These are phyloP conservation scores for Monochamus alternatus DNA, from an alignment of 2,888 invertebrate species.

Conservation along the genomic window DNA sequence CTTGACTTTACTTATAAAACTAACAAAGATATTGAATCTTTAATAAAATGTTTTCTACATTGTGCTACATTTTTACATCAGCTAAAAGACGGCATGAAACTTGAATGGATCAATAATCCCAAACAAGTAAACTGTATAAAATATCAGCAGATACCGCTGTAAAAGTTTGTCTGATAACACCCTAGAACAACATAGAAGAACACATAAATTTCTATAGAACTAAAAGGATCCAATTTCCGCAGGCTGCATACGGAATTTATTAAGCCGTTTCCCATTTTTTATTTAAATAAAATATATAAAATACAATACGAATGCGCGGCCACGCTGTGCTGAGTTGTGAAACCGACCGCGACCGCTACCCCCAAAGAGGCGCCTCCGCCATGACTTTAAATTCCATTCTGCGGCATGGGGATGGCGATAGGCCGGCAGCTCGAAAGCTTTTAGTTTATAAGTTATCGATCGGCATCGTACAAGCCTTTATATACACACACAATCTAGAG, in stretches of 20 bases:
- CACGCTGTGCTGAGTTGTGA: conserved; percentile 18
- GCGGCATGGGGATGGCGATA: not conserved
- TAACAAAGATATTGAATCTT: too few species aligned
- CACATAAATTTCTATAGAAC: not conserved
- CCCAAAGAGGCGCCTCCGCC: conserved; percentile 7
- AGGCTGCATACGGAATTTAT: not conserved
- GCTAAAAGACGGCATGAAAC: too few species aligned
- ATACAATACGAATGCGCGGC: not conserved
- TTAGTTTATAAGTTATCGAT: too few species aligned
- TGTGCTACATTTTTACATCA: too few species aligned
- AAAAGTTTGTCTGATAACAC: not conserved
- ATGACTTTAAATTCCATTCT: conserved; percentile 17
- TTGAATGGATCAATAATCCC: too few species aligned
- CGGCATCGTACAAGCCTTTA: too few species aligned
- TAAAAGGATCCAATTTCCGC: not conserved
- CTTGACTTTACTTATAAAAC: too few species aligned
- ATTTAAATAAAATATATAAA: not conserved
- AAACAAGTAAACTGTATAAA: not conserved
- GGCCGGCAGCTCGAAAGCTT: not conserved
- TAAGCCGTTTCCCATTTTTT: not conserved
- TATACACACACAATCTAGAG: too few species aligned
- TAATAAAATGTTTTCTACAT: too few species aligned
- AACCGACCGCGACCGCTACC: conserved; percentile 14
- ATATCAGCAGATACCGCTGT: not conserved
- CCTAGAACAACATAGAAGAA: not conserved